Base-by-base conservation (phyloP, 2,113 vertebrate genomes). In the Nicator chloris region DNA sequence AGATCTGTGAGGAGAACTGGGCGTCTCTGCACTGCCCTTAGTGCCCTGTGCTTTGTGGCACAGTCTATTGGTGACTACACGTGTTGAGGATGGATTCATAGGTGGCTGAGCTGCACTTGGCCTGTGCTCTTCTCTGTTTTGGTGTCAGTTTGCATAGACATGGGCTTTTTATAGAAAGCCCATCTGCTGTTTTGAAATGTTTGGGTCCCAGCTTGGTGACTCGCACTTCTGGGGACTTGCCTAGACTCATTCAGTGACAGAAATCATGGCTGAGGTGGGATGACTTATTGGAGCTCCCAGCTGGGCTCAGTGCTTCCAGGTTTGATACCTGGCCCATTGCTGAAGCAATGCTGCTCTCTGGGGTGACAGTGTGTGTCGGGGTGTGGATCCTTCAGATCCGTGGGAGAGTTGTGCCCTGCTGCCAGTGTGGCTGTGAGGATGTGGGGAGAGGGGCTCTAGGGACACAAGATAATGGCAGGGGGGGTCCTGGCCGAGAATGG, bases 31-130 rank as follows among this genome's bases (percentile, higher is more conserved):
- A 6, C 21, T 86, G 64, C 57, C 33, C 1, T 0, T 19, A 61
- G 57, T 44, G 47, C 37, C 40, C 50, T 49, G 42, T 2, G 7
- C 28, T 79, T 51, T 33, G 10, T 61, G 75, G 39, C 10, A 16
- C 4, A 1, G 45, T 60, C 31, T 59, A 4, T 50, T 72, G 70
- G 78, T 72, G 53, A 31, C 31, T 0, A 0, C 7, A 0, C 4
- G 8, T 60, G 7, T 0, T 86, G 33, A 28, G 24, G 21, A 28
- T 0, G 0, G 11, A 7, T 70, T 90, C 30, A 6, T 16, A 16
- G 54, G 28, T 92, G 59, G 16, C 59, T 65, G 54, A 23, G 31
- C 66, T 90, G 47, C 10, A 3, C 30, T 92, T 81, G 68, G 68
- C 47, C 71, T 37, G 10, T 66, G 30, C 31, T 88, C 16, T 50